These are phyloP conservation scores for Bradypodion pumilum DNA, from an alignment of 2,797 vertebrate genomes.

Conservation along the genomic window DNA sequence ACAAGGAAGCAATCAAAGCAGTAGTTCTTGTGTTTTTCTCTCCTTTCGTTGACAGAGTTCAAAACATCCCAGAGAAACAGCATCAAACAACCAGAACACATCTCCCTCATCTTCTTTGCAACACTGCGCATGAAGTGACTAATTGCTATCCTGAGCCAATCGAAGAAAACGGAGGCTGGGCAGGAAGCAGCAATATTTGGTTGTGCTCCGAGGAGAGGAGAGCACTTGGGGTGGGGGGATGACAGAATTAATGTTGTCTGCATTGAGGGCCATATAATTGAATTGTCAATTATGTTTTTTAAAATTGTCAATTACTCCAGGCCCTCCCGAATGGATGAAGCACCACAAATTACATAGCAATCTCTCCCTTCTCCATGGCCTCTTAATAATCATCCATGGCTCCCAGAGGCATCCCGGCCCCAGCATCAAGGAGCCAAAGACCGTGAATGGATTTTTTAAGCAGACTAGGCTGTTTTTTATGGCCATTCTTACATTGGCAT, in stretches of 20 bases:
- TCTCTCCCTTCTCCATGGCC: constrained; percentile 38
- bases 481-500: constrained; percentile 24
- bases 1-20: too few relatives aligned
- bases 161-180: neutral
- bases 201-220: neutral
- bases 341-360: constrained; percentile 38
- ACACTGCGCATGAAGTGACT: neutral
- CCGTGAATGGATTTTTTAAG: constrained; percentile 33
- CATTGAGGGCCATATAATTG: constrained; percentile 35
- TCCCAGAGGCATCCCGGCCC: neutral
- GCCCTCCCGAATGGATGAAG: constrained; percentile 37
- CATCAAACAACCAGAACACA: neutral
- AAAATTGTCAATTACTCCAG: constrained; percentile 35
- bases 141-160: constrained; percentile 19
- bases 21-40: too few relatives aligned
- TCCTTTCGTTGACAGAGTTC: neutral
- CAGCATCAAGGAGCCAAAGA: constrained; percentile 27
- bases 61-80: neutral
- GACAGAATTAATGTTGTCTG: constrained; percentile 35
- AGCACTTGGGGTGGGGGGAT: constrained; percentile 23
- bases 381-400: constrained; percentile 40
- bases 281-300: constrained; percentile 45
- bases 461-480: neutral
- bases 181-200: neutral
- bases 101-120: neutral